phyloP scores from a whole-genome alignment of 2,888 invertebrate species.

The Mechanitis messenoides region DNA sequence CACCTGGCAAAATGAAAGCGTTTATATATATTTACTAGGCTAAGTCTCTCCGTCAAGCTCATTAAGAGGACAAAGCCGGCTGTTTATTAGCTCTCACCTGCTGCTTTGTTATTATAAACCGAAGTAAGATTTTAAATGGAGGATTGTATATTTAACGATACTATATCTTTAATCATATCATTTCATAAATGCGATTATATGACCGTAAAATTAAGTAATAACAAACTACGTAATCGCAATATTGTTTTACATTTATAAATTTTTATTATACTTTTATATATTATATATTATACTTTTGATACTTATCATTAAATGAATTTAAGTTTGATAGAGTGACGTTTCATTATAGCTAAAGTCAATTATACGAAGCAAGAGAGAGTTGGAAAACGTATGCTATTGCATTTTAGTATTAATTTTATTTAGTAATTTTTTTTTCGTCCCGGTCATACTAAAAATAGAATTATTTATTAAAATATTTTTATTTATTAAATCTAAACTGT shows the following conservation, averaged over 20 bases:
- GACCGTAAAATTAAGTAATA: no score
- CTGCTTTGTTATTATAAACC: slow-evolving; percentile 37
- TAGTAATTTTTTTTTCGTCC: no score
- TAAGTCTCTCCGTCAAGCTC: slow-evolving; percentile 38
- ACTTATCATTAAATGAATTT: slow-evolving; percentile 10
- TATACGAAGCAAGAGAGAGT: slow-evolving; percentile 39
- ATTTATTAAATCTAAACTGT: no score
- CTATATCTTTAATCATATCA: slow-evolving; percentile 8
- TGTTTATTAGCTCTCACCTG: slow-evolving; percentile 36
- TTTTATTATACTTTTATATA: no score
- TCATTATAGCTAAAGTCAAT: slow-evolving; percentile 56
- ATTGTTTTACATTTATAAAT: no score
- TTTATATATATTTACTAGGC: slow-evolving; percentile 40
- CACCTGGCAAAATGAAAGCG: slow-evolving; percentile 32
- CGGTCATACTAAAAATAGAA: no score
- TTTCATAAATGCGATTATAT: no score
- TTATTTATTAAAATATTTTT: no score
- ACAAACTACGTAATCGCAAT: no score
- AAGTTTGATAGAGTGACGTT: slow-evolving; percentile 41
- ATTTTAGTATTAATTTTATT: slow-evolving; percentile 30
- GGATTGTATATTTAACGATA: slow-evolving; percentile 24
- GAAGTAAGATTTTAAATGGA: slow-evolving; percentile 27
- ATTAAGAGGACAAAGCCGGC: slow-evolving; percentile 37
- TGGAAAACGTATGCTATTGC: slow-evolving; percentile 39
- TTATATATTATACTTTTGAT: not conserved